phyloP scores from a whole-genome alignment of 2,888 invertebrate genomes.

The Drosophila paucipuncta region DNA sequence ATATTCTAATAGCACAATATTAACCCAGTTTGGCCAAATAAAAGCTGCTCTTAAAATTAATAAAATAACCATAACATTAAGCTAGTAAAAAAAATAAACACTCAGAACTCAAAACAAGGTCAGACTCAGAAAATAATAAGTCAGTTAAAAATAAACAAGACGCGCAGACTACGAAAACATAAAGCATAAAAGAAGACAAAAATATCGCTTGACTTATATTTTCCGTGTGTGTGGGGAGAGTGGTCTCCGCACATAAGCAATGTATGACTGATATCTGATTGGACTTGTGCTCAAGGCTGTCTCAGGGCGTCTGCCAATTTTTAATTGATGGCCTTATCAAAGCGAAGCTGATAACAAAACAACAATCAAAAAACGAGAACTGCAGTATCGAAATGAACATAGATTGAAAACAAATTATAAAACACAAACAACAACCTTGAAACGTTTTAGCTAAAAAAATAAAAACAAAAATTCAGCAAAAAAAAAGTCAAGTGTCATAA shows the following conservation, averaged over 20 bases:
- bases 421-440: conserved; percentile 55
- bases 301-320: conserved; percentile 20
- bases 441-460: conserved; percentile 27
- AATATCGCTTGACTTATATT: conserved; percentile 11
- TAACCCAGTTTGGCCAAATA: background rate
- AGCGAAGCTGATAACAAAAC: conserved; percentile 56
- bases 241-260: background rate
- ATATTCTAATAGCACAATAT: background rate
- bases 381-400: conserved; percentile 27
- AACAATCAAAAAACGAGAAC: conserved; percentile 49
- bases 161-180: background rate
- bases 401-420: conserved; percentile 22
- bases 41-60: background rate
- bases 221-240: background rate
- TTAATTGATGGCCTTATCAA: conserved; percentile 25
- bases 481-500: conserved; percentile 42
- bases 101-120: conserved; percentile 24
- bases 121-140: conserved; percentile 5
- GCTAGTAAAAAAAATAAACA: background rate
- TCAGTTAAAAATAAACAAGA: conserved; percentile 19
- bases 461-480: conserved; percentile 21
- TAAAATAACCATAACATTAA: conserved; percentile 6
- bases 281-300: background rate
- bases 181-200: conserved; percentile 3
- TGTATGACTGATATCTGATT: conserved; percentile 10